Conservation (phyloP, 2,113 vertebrate genomes). For the Pedetes capensis region DNA sequence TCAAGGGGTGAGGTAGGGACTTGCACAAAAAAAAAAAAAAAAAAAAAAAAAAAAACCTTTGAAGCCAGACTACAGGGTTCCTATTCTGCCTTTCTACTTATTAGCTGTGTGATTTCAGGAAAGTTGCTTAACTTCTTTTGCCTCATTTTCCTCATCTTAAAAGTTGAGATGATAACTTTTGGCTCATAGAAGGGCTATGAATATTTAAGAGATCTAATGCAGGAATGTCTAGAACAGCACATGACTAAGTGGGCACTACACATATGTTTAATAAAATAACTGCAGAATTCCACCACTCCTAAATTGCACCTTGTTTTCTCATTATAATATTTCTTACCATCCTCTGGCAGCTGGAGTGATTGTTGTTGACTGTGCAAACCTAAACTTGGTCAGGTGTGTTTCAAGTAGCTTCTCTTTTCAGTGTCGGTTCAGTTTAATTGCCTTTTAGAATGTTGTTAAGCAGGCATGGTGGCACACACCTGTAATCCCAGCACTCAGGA, state of each 20-base stretch:
- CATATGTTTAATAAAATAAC: not conserved
- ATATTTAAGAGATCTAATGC: not conserved
- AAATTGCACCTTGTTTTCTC: not conserved
- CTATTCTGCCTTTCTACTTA: not conserved
- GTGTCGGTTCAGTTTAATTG: not conserved
- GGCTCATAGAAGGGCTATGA: not conserved
- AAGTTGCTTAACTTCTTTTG: not conserved
- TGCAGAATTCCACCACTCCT: not conserved
- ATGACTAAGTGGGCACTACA: not conserved
- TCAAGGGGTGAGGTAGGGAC: not conserved
- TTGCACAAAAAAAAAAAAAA: no score
- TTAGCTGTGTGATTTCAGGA: not conserved
- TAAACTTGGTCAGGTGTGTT: not conserved
- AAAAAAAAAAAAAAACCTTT: no score
- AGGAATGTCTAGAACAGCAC: not conserved
- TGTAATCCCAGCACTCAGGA: not conserved
- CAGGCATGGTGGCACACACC: not conserved
- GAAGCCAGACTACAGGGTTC: not conserved
- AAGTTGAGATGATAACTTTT: not conserved
- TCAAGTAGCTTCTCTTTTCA: not conserved
- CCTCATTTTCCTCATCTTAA: not conserved
- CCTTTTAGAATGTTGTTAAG: not conserved
- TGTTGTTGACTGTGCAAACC: not conserved
- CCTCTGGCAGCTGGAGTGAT: not conserved
- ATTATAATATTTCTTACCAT: not conserved